These are phyloP conservation scores for Lathronympha strigana DNA, from an alignment of 2,888 invertebrate species.

Conservation along the genomic window DNA sequence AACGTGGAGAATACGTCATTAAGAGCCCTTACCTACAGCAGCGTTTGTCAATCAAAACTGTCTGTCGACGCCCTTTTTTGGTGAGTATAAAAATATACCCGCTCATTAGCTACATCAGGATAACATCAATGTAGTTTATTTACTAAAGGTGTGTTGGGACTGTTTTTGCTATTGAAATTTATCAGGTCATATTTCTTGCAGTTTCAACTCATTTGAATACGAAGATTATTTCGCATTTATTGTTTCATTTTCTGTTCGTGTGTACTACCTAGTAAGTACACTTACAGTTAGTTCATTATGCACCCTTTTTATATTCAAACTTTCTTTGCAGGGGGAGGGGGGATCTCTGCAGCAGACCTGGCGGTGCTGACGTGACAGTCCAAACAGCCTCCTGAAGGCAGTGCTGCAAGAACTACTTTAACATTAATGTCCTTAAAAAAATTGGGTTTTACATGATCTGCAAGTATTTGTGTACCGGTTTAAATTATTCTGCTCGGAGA, in stretches of 20 bases:
- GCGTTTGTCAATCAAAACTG: conserved; percentile 74
- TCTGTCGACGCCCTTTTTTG: conserved; percentile 69
- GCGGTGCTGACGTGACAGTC: too few relatives aligned
- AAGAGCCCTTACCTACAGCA: conserved; percentile 79
- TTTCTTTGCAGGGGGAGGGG: too few relatives aligned
- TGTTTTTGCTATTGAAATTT: not conserved
- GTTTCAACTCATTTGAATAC: not conserved
- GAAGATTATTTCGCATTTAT: not conserved
- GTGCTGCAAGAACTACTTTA: too few relatives aligned
- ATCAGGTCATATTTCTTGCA: not conserved
- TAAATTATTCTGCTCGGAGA: too few relatives aligned
- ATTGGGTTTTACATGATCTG: too few relatives aligned
- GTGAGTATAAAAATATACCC: conserved; percentile 74
- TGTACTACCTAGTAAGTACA: too few relatives aligned
- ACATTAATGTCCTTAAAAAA: too few relatives aligned
- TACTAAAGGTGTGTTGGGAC: not conserved
- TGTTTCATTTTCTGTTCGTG: not conserved
- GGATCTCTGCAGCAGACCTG: too few relatives aligned
- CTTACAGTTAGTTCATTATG: too few relatives aligned
- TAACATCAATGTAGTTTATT: conserved; percentile 27
- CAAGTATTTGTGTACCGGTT: too few relatives aligned
- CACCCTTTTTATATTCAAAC: too few relatives aligned
- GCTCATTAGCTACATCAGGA: conserved; percentile 73
- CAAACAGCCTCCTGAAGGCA: too few relatives aligned
- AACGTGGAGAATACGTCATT: conserved; percentile 74